Conservation (phyloP, 2,888 invertebrate genomes). For the Acleris holmiana region DNA sequence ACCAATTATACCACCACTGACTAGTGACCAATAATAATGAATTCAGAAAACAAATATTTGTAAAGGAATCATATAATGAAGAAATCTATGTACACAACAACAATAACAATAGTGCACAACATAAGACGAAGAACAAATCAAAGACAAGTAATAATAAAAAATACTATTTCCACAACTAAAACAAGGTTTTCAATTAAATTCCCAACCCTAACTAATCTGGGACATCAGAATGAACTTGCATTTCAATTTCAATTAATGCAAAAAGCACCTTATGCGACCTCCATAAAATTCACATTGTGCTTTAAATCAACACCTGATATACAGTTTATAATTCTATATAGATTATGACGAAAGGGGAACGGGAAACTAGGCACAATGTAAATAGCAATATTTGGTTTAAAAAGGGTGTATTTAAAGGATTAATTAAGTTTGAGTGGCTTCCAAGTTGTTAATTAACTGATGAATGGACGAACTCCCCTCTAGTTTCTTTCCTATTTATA, state of each 20-base stretch:
- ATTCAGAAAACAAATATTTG: too few species aligned
- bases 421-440: conserved; percentile 15
- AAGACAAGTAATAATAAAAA: too few species aligned
- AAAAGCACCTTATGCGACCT: conserved; percentile 22
- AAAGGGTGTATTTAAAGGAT: conserved; percentile 14
- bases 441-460: conserved; percentile 25
- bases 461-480: conserved; percentile 20
- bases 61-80: too few species aligned
- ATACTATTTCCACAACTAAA: too few species aligned
- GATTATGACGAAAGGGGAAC: conserved; percentile 19
- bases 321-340: conserved; percentile 7
- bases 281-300: conserved; percentile 8
- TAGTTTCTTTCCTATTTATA: conserved; percentile 28
- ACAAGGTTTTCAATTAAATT: neutral
- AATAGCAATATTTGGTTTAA: conserved; percentile 11
- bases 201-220: neutral
- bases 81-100: too few species aligned
- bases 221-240: neutral
- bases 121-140: too few species aligned
- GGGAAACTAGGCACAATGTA: conserved; percentile 12
- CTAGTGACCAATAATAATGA: too few species aligned
- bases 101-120: too few species aligned
- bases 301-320: conserved; percentile 28
- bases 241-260: neutral
- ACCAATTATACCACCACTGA: neutral